Evolutionary conservation across 30 jellyfish, hydroid and myxozoan species (phyloP), one percentile per base, ranked within the genome.

Genomic region (Haliclystus octoradiatus): DNA sequence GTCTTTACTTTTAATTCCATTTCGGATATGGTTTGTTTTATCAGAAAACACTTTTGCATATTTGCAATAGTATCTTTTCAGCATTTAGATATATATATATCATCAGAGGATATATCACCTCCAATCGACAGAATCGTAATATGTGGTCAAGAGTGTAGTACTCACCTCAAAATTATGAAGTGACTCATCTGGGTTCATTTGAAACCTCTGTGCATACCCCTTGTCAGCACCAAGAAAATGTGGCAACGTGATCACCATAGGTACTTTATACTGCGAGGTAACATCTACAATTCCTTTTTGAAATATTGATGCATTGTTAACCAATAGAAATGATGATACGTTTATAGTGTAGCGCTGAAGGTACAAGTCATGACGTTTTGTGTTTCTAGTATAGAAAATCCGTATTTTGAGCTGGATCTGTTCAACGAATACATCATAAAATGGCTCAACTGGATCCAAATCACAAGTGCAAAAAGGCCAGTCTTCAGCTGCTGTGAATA

Each of bases 201-300:
- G 32, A 50, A 81, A 73, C 25, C 50, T 9, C 32, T 25, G 52
- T 14, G 27, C 70, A 3, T 69, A 69, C 14, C 26, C 63, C 35
- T 76, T 46, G 34, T 72, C 88, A 7, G 75, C 88, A 31, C 73
- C 66, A 49, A 81, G 35, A 33, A 81, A 81, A 50, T 81, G 94
- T 0, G 94, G 94, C 79, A 74, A 53, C 46, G 88, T 81, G 24
- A 57, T 53, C 14, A 73, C 57, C 1, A 72, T 7, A 3, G 94
- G 94, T 3, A 53, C 46, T 25, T 50, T 53, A 3, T 4, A 24
- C 29, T 26, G 26, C 5, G 57, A 28, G 14, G 82, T 61, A 24
- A 35, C 5, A 61, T 81, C 88, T 4, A 81, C 32, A n/a, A 81
- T 23, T 2, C 94, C 94, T 15, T 65, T 46, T 27, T 31, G 24